Evolutionary conservation across 2,113 vertebrate species (phyloP), one percentile per base, ranked within the genome.

Genomic region (Cochlearius cochlearius): DNA sequence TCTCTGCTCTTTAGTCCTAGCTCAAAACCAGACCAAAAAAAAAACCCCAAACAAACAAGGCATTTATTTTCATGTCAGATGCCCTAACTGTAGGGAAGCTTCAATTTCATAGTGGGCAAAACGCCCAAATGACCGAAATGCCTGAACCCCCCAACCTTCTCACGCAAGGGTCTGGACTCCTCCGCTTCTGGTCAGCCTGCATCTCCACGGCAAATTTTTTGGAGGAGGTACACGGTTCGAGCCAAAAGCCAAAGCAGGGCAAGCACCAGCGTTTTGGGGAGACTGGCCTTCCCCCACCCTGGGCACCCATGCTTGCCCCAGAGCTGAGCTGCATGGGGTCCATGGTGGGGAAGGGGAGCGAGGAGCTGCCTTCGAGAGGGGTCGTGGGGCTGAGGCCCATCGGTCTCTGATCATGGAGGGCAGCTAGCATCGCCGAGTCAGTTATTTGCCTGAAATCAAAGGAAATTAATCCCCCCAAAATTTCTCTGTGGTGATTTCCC

Each of bases 101-200:
- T 50, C 23, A 27, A 30, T 55, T 90, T 86, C 2, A 0, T 66
- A 13, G 12, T 3, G 4, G 53, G 50, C 34, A 80, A 93, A 94
- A 69, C 0, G 0, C 34, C 36, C 30, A 59, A 67, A 47, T 15
- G 34, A 36, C 43, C 1, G 2, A 81, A 94, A 86, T 39, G 52
- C 32, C 43, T 23, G 23, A 77, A 86, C 18, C 15, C 41, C 32
- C 15, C 27, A 47, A 29, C 25, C 25, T 69, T 30, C 41, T 79
- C 5, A 0, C 1, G 4, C 23, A 38, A 71, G 52, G 29, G 11
- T 23, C 12, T 1, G 0, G 20, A 25, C 8, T 72, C 5, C 13
- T 45, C 34, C 20, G 12, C 6, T 71, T 55, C 60, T 58, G 36
- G 20, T 32, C 52, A 78, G 36, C 32, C 38, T 39, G 39, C 5